phyloP scores from a whole-genome alignment of 53 echinoderm and acorn worm genomes.

The Stichopus horrens region DNA sequence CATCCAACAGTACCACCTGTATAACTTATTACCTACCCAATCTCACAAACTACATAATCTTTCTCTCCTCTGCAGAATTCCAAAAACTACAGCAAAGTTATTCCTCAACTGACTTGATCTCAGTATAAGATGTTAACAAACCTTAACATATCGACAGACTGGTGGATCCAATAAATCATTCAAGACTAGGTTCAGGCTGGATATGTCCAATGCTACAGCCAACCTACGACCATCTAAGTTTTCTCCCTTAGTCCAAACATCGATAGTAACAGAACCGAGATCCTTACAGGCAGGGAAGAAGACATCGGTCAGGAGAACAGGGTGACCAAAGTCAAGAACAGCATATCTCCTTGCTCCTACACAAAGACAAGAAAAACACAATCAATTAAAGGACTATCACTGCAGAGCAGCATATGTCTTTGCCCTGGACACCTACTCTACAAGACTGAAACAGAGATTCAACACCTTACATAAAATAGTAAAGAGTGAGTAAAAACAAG shows the following conservation, averaged over 20 bases:
- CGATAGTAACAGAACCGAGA: constrained; percentile 87
- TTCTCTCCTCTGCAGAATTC: not conserved
- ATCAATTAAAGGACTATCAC: not conserved
- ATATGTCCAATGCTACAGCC: constrained; percentile 93
- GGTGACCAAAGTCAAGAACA: constrained; percentile 92
- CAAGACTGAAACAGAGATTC: no score
- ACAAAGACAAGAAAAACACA: constrained; percentile 23
- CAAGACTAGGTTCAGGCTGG: constrained; percentile 75
- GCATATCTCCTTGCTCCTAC: constrained; percentile 92
- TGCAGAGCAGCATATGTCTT: no score
- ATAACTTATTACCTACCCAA: no score
- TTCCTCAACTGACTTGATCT: no score
- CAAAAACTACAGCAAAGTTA: not conserved
- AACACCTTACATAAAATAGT: no score
- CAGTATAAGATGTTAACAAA: constrained; percentile 30
- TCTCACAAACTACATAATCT: not conserved
- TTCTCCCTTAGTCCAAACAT: constrained; percentile 92
- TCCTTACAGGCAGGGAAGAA: constrained; percentile 93
- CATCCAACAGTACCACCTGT: no score
- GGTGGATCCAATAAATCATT: constrained; percentile 94
- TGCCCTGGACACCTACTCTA: no score
- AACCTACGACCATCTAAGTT: constrained; percentile 89
- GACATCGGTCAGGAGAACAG: constrained; percentile 87
- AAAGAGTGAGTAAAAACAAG: no score
- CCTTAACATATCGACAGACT: constrained; percentile 90